Evolutionary conservation across 2,888 invertebrate species (phyloP), one percentile per base, ranked within the genome.

Genomic region (Leucozona laternaria): DNA sequence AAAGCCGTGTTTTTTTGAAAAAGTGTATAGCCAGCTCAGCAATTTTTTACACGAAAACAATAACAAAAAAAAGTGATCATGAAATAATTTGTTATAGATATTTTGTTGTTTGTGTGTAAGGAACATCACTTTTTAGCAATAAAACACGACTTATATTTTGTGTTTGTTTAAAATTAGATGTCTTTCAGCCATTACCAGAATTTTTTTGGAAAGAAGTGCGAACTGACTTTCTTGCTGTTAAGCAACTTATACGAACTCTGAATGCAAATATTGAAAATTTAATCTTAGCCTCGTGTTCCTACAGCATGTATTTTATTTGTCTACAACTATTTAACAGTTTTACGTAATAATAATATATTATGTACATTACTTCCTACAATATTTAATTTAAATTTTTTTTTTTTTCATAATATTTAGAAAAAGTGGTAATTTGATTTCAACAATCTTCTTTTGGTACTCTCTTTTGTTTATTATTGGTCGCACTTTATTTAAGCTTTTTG

Each of bases 301-400:
- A 95, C 88, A 96, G 96, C 90, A 94, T 96, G 87, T 96, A 95
- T 90, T 96, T 96, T 89, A 96, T 96, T 85, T 96, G 96, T 88
- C 93, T 96, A 88, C 96, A 96, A 89, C 92, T 96, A 0, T 96
- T 96, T 88, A 94, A 95, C 89, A 91, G 91, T 79, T 92, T 92
- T 75, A 90, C 90, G 92, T 92, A 76, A 88, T 90, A 88, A 34
- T 53, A 5, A 31, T 31, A 25, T 5, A 22, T 2, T 20, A 31
- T 34, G 2, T 37, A 4, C 7, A 45, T 15, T 7, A 25, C 1
- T 28, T 53, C 0, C 11, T 5, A 4, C 10, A 4, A 60, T 4
- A 15, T 8, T 22, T 40, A 6, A 17, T 2, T 31, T 2, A 10
- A 4, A n/a, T n/a, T 0, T 31, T 40, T 34, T 25, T 11, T 34